phyloP scores from a whole-genome alignment of 2,888 invertebrate genomes.

The Lochmaea crataegi region DNA sequence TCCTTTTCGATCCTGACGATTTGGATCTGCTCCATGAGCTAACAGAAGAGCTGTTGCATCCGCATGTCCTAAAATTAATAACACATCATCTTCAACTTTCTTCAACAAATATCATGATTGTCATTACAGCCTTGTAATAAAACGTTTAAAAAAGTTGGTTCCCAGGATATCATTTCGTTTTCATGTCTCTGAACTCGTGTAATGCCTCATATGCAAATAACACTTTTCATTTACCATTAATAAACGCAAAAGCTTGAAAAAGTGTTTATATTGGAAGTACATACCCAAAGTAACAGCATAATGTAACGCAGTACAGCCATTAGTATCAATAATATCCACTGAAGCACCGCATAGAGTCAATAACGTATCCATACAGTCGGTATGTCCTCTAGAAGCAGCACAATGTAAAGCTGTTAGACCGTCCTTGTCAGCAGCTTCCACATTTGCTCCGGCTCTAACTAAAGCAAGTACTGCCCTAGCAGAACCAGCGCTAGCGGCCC shows the following conservation, averaged over 20 bases:
- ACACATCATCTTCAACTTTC: no score
- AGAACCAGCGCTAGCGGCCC: slow-evolving; percentile 98
- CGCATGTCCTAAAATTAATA: slow-evolving; percentile 77
- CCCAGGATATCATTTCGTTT: no score
- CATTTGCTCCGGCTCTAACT: slow-evolving; percentile 64
- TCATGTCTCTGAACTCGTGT: no score
- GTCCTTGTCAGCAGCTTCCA: slow-evolving; percentile 70
- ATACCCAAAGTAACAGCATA: slow-evolving; percentile 88
- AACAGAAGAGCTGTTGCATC: slow-evolving; percentile 91
- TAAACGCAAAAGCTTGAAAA: no score
- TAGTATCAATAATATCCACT: slow-evolving; percentile 90
- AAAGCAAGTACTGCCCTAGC: slow-evolving; percentile 90
- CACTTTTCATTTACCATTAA: no score
- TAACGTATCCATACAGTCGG: slow-evolving; percentile 89
- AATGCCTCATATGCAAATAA: no score
- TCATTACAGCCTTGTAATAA: no score
- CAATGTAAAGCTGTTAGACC: slow-evolving; percentile 96
- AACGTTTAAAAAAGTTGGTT: no score
- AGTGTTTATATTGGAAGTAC: background rate
- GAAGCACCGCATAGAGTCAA: slow-evolving; percentile 89
- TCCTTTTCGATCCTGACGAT: slow-evolving; percentile 92
- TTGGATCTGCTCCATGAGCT: slow-evolving; percentile 90
- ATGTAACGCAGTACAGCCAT: slow-evolving; percentile 96
- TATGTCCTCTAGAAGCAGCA: slow-evolving; percentile 95
- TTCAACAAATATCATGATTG: no score